These are phyloP conservation scores for Numida meleagris DNA, from an alignment of 2,113 vertebrate species.

Conservation along the genomic window DNA sequence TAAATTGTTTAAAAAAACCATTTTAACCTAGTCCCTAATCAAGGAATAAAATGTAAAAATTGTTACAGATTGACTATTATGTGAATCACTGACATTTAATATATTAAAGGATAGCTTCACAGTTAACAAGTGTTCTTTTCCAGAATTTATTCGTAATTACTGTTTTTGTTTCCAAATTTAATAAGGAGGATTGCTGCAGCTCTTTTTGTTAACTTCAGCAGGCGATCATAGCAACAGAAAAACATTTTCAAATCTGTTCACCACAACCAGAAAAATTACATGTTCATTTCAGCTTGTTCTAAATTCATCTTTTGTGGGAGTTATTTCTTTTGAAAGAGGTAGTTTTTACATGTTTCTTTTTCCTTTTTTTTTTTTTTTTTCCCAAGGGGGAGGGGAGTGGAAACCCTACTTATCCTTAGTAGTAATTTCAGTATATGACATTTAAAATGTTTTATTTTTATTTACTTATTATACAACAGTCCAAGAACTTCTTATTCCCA, in stretches of 20 bases:
- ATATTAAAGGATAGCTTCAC: background rate
- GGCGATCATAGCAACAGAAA: constrained; percentile 44
- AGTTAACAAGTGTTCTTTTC: background rate
- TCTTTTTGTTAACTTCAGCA: background rate
- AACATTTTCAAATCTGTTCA: background rate
- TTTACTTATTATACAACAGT: background rate
- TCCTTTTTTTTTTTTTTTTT: background rate
- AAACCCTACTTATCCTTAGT: background rate
- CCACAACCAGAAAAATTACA: background rate
- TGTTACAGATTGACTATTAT: background rate
- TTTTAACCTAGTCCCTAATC: background rate
- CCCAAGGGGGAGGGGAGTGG: too few species aligned
- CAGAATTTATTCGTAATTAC: background rate
- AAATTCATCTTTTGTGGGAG: background rate
- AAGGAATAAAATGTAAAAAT: background rate
- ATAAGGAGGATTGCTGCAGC: background rate
- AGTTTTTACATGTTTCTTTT: background rate
- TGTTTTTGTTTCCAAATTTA: constrained; percentile 4
- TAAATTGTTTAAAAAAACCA: background rate
- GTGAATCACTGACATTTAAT: background rate
- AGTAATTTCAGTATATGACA: background rate
- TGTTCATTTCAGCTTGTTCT: background rate
- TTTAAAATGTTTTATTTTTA: background rate
- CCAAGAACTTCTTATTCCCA: background rate
- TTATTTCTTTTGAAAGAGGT: background rate